Base-by-base conservation (phyloP, 2,888 invertebrate species). In the Busseola fusca region DNA sequence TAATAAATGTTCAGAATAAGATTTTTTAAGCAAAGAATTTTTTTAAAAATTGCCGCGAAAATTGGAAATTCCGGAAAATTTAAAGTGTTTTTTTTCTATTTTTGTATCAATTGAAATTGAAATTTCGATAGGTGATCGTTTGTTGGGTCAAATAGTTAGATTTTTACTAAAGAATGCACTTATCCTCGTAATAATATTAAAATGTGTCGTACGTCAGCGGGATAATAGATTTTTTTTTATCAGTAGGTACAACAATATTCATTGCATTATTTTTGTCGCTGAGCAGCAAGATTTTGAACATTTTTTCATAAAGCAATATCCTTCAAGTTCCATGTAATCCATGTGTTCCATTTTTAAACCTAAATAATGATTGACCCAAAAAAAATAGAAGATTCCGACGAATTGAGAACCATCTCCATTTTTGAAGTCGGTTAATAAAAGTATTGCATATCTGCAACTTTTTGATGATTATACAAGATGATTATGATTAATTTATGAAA, bases 281-380 rank as follows among this genome's bases (percentile, higher is more conserved):
- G 25, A 25, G 25, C 25, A 25, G 5, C 25, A 25, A 6, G 14
- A 25, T 52, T 52, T 52, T 3, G 52, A 52, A 14, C 25, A 25
- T 9, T 34, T 34, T 34, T 34, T 34, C 34, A 0, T 54, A 16
- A 27, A 27, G 27, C 40, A 40, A 54, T 16, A 40, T 2, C 50
- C 25, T 14, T 52, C 14, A 12, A 40, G 25, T 52, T 37, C n/a
- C 0, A 60, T 6, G 34, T 34, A 34, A 34, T 34, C 3, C 34
- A 3, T 34, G 34, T 34, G 5, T 34, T 34, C 34, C 34, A 34
- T 50, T 69, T 75, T 76, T 57, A 50, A 68, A 76, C 48, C 18
- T 16, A 62, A 27, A 42, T 69, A 60, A 50, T 34, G 7, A 34
- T 72, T 40, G 21, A 54, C 67, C 27, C 30, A 10, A 68, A n/a